These are phyloP conservation scores for Cotesia glomerata DNA, from an alignment of 1,140 invertebrate species.

Conservation along the genomic window DNA sequence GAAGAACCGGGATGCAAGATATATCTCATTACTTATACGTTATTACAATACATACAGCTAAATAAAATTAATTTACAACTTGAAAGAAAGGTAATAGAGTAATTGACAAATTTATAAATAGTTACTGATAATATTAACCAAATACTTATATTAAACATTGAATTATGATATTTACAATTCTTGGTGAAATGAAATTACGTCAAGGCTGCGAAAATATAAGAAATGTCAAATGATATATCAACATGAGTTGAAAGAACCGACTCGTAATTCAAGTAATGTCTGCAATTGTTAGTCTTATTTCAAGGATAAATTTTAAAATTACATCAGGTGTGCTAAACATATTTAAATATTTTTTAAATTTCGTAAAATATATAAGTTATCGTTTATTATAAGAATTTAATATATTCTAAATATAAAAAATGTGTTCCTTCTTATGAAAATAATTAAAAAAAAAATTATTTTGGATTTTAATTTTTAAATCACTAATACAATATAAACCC, in stretches of 20 bases:
- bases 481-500: too few species aligned
- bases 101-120: too few species aligned
- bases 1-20: too few species aligned
- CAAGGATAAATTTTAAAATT: not conserved
- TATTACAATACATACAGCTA: too few species aligned
- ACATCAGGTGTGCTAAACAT: too few species aligned
- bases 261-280: not conserved
- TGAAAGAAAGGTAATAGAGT: too few species aligned
- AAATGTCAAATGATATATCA: not conserved
- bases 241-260: not conserved
- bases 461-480: too few species aligned
- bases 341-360: too few species aligned
- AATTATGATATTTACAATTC: constrained; percentile 10
- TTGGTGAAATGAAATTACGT: not conserved
- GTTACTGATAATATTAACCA: not conserved
- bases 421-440: not conserved
- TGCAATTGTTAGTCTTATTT: not conserved
- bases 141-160: not conserved
- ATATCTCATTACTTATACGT: too few species aligned
- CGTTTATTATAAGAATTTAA: not conserved
- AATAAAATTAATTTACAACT: too few species aligned
- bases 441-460: too few species aligned
- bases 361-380: not conserved
- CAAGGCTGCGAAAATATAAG: not conserved
- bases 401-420: not conserved